A percentile compares a stretch with the other conserved stretches of the same genome.
phyloP scores from a whole-genome alignment of 2,888 invertebrate species.

The Heteromyza rotundicornis region DNA sequence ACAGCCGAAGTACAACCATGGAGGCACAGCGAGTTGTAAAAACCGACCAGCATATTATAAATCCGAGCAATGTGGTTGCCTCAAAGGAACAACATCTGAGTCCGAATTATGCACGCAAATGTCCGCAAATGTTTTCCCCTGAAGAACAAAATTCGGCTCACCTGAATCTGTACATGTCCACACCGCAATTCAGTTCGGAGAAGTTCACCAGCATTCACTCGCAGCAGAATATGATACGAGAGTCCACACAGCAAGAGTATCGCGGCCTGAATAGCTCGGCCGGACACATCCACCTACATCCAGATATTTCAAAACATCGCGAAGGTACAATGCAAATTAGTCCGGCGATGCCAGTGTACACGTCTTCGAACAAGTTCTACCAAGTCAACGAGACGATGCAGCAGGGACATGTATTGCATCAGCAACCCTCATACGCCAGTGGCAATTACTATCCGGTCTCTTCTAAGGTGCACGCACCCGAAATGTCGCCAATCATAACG shows the following conservation, averaged over 20 bases:
- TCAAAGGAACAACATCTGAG: slow-evolving; percentile 51
- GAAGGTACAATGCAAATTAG: slow-evolving; percentile 29
- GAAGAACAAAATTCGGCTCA: slow-evolving; percentile 37
- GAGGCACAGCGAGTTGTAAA: slow-evolving; percentile 13
- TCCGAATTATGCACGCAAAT: slow-evolving; percentile 53
- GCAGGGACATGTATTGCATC: slow-evolving; percentile 22
- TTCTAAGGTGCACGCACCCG: slow-evolving; percentile 31
- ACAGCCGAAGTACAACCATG: slow-evolving; percentile 1
- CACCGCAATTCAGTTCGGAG: slow-evolving; percentile 51
- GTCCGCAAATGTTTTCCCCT: slow-evolving; percentile 50
- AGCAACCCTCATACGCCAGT: slow-evolving; percentile 16
- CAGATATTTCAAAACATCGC: slow-evolving; percentile 25
- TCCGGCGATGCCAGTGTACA: not conserved
- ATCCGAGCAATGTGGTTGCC: slow-evolving; percentile 46
- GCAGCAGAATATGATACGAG: slow-evolving; percentile 9
- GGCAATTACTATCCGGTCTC: slow-evolving; percentile 27
- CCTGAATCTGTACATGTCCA: slow-evolving; percentile 51
- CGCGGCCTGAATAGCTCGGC: slow-evolving; percentile 3
- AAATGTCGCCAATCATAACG: slow-evolving; percentile 35
- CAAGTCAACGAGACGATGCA: slow-evolving; percentile 12
- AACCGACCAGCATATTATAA: slow-evolving; percentile 47
- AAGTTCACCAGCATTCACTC: slow-evolving; percentile 38
- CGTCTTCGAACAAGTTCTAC: slow-evolving; percentile 3
- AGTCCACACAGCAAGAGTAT: slow-evolving; percentile 30
- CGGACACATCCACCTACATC: slow-evolving; percentile 5